Percentiles rank a stretch among this genome's conserved stretches.
Conservation (phyloP, 2,888 invertebrate species). For the Meghimatium bilineatum region DNA sequence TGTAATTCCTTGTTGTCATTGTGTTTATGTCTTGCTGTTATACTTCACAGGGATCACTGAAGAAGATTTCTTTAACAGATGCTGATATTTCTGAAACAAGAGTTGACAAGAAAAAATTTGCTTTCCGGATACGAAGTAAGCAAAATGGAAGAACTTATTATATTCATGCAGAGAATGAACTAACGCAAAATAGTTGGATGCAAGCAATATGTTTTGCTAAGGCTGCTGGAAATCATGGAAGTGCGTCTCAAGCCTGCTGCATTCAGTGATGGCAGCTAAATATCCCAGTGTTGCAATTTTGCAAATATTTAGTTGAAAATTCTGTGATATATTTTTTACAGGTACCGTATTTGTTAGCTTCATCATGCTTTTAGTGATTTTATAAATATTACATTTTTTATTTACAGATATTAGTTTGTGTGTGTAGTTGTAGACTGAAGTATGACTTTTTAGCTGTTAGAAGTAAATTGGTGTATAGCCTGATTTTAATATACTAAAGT, state of each 20-base stretch:
- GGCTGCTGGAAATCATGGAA: constrained; percentile 70
- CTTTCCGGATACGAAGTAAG: constrained; percentile 74
- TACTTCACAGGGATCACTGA: constrained; percentile 68
- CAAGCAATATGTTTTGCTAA: constrained; percentile 77
- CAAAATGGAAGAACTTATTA: constrained; percentile 73
- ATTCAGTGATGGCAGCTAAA: constrained; percentile 62
- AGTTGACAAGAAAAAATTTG: constrained; percentile 73
- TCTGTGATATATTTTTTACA: constrained; percentile 32
- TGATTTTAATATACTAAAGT: background rate
- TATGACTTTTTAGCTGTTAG: background rate
- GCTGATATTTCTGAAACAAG: constrained; percentile 74
- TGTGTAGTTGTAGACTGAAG: background rate
- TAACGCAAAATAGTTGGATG: constrained; percentile 75
- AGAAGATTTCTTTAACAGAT: constrained; percentile 72
- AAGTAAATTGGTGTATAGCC: background rate
- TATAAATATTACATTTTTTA: background rate
- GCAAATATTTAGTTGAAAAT: constrained; percentile 2
- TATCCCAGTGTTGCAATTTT: background rate
- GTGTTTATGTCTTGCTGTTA: constrained; percentile 47
- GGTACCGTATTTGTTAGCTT: background rate
- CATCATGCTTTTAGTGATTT: background rate
- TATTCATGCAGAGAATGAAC: constrained; percentile 74
- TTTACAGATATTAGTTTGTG: background rate
- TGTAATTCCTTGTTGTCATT: too few species aligned
- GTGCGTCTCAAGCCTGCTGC: constrained; percentile 73